A percentile compares a stretch with the other conserved stretches of the same genome.
Evolutionary conservation across 1,140 invertebrate species (phyloP).

Genomic region (Bombus superbus): DNA sequence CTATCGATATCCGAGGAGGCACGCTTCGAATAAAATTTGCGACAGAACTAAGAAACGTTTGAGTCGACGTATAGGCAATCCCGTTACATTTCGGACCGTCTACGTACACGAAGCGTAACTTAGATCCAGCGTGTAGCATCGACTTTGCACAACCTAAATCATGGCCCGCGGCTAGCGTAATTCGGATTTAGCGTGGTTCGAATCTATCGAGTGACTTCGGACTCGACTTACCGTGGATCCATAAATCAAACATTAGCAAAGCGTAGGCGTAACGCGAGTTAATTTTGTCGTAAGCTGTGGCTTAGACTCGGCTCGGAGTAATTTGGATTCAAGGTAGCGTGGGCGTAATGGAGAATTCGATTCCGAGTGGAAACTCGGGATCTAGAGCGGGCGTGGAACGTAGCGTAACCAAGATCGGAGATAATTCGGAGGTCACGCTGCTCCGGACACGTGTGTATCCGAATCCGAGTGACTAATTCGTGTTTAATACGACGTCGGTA

Average conservation of each 20-base stretch:
- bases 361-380: neutral
- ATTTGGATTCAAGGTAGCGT: neutral
- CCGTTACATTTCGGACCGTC: neutral
- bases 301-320: neutral
- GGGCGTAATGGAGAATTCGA: slow-evolving; percentile 10
- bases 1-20: neutral
- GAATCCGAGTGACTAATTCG: slow-evolving; percentile 2
- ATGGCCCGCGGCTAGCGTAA: neutral
- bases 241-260: neutral
- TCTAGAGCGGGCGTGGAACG: neutral
- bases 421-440: neutral
- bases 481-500: neutral
- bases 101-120: neutral
- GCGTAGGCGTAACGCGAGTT: neutral
- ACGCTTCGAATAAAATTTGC: neutral
- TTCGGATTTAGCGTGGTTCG: neutral
- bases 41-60: no score
- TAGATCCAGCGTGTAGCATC: no score
- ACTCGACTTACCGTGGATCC: no score
- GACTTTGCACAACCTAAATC: neutral
- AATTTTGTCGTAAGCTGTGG: neutral
- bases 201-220: neutral
- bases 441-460: neutral
- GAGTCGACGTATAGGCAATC: no score
- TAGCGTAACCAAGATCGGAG: neutral